Base-by-base conservation (phyloP, 1,140 invertebrate genomes). In the Drosophila nannoptera region DNA sequence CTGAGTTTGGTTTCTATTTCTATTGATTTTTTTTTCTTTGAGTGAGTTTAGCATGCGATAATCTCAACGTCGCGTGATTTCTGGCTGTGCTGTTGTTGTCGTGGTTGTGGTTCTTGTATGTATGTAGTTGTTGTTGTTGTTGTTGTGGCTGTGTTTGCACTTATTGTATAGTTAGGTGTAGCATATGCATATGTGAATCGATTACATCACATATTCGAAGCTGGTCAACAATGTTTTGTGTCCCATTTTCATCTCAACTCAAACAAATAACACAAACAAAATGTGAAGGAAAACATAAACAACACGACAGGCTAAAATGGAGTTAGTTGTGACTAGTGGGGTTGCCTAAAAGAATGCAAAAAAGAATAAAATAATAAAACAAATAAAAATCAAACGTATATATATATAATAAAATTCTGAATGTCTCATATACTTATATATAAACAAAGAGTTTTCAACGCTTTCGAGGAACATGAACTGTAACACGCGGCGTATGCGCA, bases 241-340 rank as follows among this genome's bases (percentile, higher is more conserved):
- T 56, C 12, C 14, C 52, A 45, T 38, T 56, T 50, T 45, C 62
- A 46, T 48, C 54, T 73, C 71, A 72, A 65, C 65, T 38, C 62
- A 69, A 73, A 63, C 40, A 84, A 69, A 64, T 58, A 81, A 81
- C 75, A 81, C 64, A 73, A 75, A 64, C 22, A 73, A 69, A 70
- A 52, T 56, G 81, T 84, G 60, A 80, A 84, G 77, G 73, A 45
- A 86, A 66, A 74, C 43, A 48, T 55, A 55, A 87, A 77, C 77
- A 68, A 82, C 71, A 69, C 73, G 69, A 75, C 73, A 75, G 75
- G 60, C 65, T 73, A 55, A 73, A 48, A 42, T 87, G 84, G 69
- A 72, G 86, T 88, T 88, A 84, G 78, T 88, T 84, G 73, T 88
- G 87, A 87, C 87, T 88, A 88, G 83, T 87, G 77, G 87, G 87